Evolutionary conservation across 2,888 invertebrate species (phyloP), one percentile per base, ranked within the genome.

Genomic region (Cosmia trapezina): DNA sequence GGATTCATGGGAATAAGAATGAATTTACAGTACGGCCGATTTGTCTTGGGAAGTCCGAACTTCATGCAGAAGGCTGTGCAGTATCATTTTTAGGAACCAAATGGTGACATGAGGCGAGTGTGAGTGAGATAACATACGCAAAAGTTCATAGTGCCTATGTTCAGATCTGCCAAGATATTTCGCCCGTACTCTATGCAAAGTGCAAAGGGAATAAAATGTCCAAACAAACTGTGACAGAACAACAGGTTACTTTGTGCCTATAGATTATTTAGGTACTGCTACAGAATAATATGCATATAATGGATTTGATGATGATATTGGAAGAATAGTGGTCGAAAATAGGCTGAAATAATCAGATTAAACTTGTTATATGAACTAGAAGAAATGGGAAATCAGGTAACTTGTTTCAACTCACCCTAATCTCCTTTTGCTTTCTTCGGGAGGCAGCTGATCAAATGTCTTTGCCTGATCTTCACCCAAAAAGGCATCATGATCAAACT

Each of bases 401-500:
- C 8, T 43, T 43, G n/a, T 43, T 33, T 37, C 0, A 37, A 84
- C 92, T 89, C 94, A 98, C 97, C 98, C 98, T 45, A 99, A 96
- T 89, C 99, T 97, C 70, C 98, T 97, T 89, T 98, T 98, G 93
- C 99, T 99, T 92, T 99, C 99, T 93, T 99, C 99, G 4, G 99
- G 99, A 0, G 98, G 97, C 60, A 99, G 96, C 87, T 99, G 98
- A 91, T 99, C 99, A 91, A 99, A 99, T 6, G 98, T 98, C 91
- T 98, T 98, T 0, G 99, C 98, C 86, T 97, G 97, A 83, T 99
- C 98, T 91, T 99, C 98, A 0, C 99, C 99, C 17, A 99, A 96
- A 92, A 99, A 99, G 0, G 99, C 99, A 91, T 99, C 99, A 91
- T 99, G 99, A 91, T 99, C 99, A 91, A 98, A 99, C 83, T 99